phyloP scores from a whole-genome alignment of 1,140 invertebrate genomes.

The Anastrepha obliqua region DNA sequence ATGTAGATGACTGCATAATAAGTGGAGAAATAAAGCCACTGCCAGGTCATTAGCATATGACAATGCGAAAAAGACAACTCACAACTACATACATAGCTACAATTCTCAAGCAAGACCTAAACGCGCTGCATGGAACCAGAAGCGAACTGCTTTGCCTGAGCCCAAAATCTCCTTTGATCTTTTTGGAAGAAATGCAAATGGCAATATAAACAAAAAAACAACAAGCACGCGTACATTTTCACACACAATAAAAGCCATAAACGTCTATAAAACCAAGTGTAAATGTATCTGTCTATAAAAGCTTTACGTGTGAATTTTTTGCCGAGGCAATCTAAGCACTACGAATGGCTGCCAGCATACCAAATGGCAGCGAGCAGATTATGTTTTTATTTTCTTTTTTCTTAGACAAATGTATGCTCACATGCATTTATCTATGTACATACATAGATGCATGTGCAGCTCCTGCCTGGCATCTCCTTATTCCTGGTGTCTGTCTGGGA shows the following conservation, averaged over 20 bases:
- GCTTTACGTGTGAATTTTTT: not conserved
- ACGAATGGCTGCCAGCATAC: not conserved
- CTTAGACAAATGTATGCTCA: not conserved
- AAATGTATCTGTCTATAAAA: conserved; percentile 22
- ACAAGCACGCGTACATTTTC: not conserved
- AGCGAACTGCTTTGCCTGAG: not conserved
- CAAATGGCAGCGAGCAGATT: not conserved
- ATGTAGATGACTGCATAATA: not conserved
- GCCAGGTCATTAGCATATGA: conserved; percentile 19
- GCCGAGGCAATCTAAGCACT: not conserved
- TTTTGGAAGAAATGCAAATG: conserved; percentile 11
- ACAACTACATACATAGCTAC: not conserved
- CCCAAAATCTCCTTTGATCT: not conserved
- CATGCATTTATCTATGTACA: not conserved
- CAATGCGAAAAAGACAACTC: not conserved
- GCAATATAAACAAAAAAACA: not conserved
- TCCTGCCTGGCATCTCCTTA: no score
- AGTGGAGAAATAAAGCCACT: not conserved
- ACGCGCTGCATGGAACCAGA: no score
- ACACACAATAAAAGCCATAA: not conserved
- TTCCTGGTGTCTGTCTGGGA: not conserved
- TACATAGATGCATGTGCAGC: not conserved
- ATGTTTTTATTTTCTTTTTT: not conserved
- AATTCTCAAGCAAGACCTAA: not conserved
- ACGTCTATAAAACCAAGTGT: not conserved